Base-by-base conservation (phyloP, 2,888 invertebrate genomes). In the Opisthograptis luteolata region DNA sequence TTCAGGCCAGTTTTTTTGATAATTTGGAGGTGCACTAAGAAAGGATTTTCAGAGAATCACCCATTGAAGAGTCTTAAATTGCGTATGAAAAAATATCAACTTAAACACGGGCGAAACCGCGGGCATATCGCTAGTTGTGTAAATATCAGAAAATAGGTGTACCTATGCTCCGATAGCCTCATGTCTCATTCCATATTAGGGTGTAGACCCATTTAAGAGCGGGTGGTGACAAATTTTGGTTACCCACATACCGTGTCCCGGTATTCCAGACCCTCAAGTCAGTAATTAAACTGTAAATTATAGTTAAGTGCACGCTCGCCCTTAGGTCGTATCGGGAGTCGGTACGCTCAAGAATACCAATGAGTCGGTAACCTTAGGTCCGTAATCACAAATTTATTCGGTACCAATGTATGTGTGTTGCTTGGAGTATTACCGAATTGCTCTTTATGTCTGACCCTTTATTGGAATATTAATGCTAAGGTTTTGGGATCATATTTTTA, bases 221-320 rank as follows among this genome's bases (percentile, higher is more conserved):
- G 15, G 41, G 62, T 62, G 41, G 62, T 62, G 62, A 72, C 74
- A 73, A 75, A 73, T 75, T 73, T 62, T 46, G 64, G 62, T 58
- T 62, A 48, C 58, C 64, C 59, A 60, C 66, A 65, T 43, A 47
- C 59, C 56, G 52, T 42, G 58, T 58, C 63, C 53, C 60, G 56
- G 60, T 58, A 63, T 28, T 32, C 17, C 44, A 44, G 31, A 24
- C 60, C 61, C 63, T 49, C 70, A 56, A 69, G 68, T 71, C 76
- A 77, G 85, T 87, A 87, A 87, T 87, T 86, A 86, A 87, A 85
- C 85, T 85, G 86, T 86, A 84, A 86, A 87, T 86, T 86, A 84
- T 77, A 72, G 73, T 79, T 82, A 84, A 86, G 84, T 84, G 81
- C 77, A 79, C 76, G 78, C 77, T 79, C 79, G 68, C 50, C 50